These are phyloP conservation scores for Capromys pilorides DNA, from an alignment of 2,797 vertebrate genomes.

Conservation along the genomic window DNA sequence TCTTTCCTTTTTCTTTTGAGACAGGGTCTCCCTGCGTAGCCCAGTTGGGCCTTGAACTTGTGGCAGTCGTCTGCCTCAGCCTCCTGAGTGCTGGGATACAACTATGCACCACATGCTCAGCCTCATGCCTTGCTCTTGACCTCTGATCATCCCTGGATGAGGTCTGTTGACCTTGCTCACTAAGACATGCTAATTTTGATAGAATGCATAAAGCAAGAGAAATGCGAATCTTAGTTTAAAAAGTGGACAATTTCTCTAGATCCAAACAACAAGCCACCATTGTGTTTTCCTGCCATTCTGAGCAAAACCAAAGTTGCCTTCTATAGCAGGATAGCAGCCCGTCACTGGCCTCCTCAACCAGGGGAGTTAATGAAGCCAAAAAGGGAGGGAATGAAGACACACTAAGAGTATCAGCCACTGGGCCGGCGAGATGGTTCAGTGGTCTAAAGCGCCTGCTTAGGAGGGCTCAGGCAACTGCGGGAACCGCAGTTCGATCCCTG, in stretches of 20 bases:
- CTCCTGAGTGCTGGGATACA: background rate
- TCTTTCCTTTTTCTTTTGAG: background rate
- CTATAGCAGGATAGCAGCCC: background rate
- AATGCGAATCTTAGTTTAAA: background rate
- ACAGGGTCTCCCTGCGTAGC: background rate
- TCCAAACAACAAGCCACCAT: background rate
- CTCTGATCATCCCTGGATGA: background rate
- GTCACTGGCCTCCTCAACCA: background rate
- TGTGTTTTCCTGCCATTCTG: background rate
- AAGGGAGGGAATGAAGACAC: background rate
- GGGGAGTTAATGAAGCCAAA: background rate
- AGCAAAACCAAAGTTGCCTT: conserved; percentile 21
- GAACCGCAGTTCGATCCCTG: too few relatives aligned
- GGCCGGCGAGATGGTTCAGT: too few relatives aligned
- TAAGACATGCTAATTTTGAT: background rate
- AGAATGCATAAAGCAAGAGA: background rate
- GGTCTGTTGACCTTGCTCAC: background rate
- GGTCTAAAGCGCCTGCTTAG: too few relatives aligned
- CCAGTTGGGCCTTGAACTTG: background rate
- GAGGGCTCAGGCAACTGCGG: too few relatives aligned
- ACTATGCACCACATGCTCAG: background rate
- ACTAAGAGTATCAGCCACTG: background rate
- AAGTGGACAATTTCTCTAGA: conserved; percentile 13
- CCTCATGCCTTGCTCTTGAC: background rate
- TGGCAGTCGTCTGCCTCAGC: background rate